Evolutionary conservation across 2,797 vertebrate genomes (phyloP).

Genomic region (Somateria mollissima): DNA sequence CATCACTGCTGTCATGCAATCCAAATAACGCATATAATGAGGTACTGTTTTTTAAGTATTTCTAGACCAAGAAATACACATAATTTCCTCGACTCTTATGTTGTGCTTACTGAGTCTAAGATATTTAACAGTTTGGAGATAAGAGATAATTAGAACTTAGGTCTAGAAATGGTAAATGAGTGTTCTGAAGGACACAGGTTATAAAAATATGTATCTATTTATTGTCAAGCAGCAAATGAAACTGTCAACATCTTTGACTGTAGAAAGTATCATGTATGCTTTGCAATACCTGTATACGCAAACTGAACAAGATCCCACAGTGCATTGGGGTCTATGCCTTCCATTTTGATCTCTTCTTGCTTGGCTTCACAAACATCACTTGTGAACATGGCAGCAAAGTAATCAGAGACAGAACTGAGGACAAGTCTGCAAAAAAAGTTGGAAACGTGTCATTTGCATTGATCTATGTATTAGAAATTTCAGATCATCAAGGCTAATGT

Average conservation of each 20-base stretch:
- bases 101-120: background rate
- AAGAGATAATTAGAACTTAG: background rate
- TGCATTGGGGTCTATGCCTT: slow-evolving; percentile 83
- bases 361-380: slow-evolving; percentile 85
- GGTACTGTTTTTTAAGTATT: background rate
- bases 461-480: background rate
- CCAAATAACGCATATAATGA: background rate
- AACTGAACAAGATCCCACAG: slow-evolving; percentile 86
- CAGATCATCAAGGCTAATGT: background rate
- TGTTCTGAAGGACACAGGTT: background rate
- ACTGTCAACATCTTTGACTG: background rate
- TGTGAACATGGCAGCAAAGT: slow-evolving; percentile 85
- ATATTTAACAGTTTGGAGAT: background rate
- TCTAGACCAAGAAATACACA: background rate
- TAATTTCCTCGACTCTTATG: background rate
- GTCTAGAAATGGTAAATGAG: background rate
- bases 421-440: slow-evolving; percentile 77
- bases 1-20: background rate
- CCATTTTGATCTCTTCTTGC: slow-evolving; percentile 86
- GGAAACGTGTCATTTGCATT: background rate
- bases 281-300: slow-evolving; percentile 82
- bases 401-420: slow-evolving; percentile 84
- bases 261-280: background rate
- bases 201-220: too few species aligned
- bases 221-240: background rate